Percentiles rank a stretch among this genome's conserved stretches.
These are phyloP conservation scores for Aphyosemion australe DNA, from an alignment of 2,113 vertebrate genomes.

Conservation along the genomic window DNA sequence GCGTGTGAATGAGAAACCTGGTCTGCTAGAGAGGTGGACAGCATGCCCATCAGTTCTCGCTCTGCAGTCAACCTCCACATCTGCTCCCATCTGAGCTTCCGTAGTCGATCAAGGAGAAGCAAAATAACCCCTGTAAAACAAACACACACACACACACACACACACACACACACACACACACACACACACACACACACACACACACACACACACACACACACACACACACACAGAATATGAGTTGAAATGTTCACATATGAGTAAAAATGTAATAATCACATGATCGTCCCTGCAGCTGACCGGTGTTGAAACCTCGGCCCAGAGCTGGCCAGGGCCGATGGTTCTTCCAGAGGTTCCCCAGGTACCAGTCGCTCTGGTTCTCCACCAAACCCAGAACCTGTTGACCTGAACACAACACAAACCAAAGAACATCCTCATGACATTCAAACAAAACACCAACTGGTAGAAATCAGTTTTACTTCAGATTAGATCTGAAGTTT, in stretches of 20 bases:
- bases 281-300: too few species aligned
- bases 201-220: constrained; percentile 14
- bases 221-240: too few species aligned
- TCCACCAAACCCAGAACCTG: constrained; percentile 97
- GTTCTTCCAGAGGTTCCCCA: constrained; percentile 99
- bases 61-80: constrained; percentile 98
- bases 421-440: neutral
- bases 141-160: constrained; percentile 6
- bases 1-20: constrained; percentile 81
- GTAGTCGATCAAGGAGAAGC: constrained; percentile 91
- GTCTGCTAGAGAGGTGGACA: constrained; percentile 96
- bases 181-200: too few species aligned
- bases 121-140: constrained; percentile 89
- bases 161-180: too few species aligned
- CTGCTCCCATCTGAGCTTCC: constrained; percentile 99
- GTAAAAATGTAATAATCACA: too few species aligned
- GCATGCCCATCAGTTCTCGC: constrained; percentile 97
- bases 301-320: constrained; percentile 94
- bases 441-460: too few species aligned
- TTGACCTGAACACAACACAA: constrained; percentile 82
- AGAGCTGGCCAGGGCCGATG: constrained; percentile 97
- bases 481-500: too few species aligned
- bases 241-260: too few species aligned
- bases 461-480: too few species aligned
- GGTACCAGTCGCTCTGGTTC: constrained; percentile 99